phyloP scores from a whole-genome alignment of 2,888 invertebrate genomes.

The Eilema sororculum region DNA sequence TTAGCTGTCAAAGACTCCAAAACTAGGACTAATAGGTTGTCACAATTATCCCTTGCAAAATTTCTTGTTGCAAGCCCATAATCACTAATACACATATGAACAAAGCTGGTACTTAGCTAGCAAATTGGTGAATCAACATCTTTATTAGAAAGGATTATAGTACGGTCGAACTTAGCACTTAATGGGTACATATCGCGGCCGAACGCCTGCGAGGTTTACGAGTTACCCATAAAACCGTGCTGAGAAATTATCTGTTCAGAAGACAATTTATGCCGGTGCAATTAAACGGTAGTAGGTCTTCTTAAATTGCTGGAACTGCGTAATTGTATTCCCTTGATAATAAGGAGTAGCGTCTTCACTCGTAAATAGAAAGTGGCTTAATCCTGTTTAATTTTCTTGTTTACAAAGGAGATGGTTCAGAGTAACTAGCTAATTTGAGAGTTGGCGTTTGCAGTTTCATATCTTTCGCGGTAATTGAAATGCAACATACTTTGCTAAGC shows the following conservation, averaged over 20 bases:
- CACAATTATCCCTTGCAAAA: not conserved
- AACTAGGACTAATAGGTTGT: not conserved
- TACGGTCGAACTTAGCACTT: slow-evolving; percentile 44
- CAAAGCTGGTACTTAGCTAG: slow-evolving; percentile 1
- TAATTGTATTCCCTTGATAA: slow-evolving; percentile 79
- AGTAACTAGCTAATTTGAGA: slow-evolving; percentile 21
- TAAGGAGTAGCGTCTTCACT: slow-evolving; percentile 74
- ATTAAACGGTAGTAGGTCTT: slow-evolving; percentile 78
- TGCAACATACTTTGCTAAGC: not conserved
- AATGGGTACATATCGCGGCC: slow-evolving; percentile 50
- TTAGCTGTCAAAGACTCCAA: too few relatives aligned
- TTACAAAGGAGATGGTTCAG: slow-evolving; percentile 61
- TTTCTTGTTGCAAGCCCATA: not conserved
- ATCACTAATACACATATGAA: slow-evolving; percentile 4
- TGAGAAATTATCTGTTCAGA: slow-evolving; percentile 76
- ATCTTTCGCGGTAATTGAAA: not conserved
- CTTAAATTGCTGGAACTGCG: slow-evolving; percentile 78
- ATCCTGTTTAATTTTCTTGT: slow-evolving; percentile 76
- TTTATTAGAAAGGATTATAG: slow-evolving; percentile 47
- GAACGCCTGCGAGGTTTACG: slow-evolving; percentile 66
- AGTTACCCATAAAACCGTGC: slow-evolving; percentile 65
- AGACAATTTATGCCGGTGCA: slow-evolving; percentile 77
- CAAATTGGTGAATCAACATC: slow-evolving; percentile 38
- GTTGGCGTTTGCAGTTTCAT: not conserved
- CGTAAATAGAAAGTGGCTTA: slow-evolving; percentile 76